A percentile compares a stretch with the other conserved stretches of the same genome.
These are phyloP conservation scores for Araneus ventricosus DNA, from an alignment of 1,140 invertebrate genomes.

Conservation along the genomic window DNA sequence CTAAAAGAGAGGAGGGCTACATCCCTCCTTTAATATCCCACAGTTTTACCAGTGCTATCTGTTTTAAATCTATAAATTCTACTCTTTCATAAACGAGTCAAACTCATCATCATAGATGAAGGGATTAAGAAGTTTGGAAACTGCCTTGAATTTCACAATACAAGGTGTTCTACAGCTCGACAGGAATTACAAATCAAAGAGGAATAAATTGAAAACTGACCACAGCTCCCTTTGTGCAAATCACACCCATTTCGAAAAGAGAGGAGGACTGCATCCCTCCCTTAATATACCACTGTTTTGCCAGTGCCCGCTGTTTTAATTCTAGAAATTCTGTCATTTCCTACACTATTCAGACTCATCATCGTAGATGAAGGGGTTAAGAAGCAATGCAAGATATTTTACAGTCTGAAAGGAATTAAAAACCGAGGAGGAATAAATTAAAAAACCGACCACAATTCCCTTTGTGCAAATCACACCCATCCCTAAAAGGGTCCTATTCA, in stretches of 20 bases:
- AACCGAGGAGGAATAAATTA: too few relatives aligned
- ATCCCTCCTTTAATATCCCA: too few relatives aligned
- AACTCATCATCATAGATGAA: neutral
- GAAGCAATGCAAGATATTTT: neutral
- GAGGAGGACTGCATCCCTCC: too few relatives aligned
- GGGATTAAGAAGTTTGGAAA: neutral
- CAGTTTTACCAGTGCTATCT: too few relatives aligned
- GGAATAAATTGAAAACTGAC: too few relatives aligned
- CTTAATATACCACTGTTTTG: too few relatives aligned
- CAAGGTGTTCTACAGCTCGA: neutral
- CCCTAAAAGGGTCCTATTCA: conserved; percentile 2
- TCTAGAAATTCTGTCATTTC: neutral
- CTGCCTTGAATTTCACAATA: too few relatives aligned
- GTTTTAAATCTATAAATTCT: too few relatives aligned
- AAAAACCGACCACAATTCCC: neutral
- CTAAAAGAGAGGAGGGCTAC: too few relatives aligned
- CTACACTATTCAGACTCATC: neutral
- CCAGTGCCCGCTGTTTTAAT: too few relatives aligned
- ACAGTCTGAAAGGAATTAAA: neutral
- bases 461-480: neutral
- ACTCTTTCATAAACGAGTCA: neutral
- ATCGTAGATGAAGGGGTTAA: neutral
- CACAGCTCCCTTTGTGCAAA: too few relatives aligned
- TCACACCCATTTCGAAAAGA: too few relatives aligned
- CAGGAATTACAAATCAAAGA: neutral